Percentiles rank a stretch among this genome's conserved stretches.
Evolutionary conservation across 2,888 invertebrate species (phyloP).

Genomic region (Podabrus alpinus): DNA sequence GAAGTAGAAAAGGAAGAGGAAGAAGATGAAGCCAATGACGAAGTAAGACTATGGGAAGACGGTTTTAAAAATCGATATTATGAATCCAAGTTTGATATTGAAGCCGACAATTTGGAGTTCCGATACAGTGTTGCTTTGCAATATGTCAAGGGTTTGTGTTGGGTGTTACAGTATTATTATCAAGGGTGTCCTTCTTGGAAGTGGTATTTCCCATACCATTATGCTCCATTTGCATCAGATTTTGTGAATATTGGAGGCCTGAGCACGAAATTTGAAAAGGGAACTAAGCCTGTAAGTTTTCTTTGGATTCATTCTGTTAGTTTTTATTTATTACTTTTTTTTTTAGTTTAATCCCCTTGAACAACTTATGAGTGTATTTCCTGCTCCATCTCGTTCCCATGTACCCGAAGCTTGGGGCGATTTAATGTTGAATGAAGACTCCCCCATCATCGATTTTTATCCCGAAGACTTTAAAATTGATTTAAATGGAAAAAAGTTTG

Average conservation of each 20-base stretch:
- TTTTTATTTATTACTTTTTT: slow-evolving; percentile 17
- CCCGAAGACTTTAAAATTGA: slow-evolving; percentile 97
- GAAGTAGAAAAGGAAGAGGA: slow-evolving; percentile 59
- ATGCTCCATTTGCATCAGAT: slow-evolving; percentile 99
- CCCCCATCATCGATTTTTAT: slow-evolving; percentile 97
- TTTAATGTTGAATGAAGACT: slow-evolving; percentile 91
- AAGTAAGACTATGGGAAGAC: slow-evolving; percentile 92
- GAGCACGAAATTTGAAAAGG: slow-evolving; percentile 84
- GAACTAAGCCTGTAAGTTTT: slow-evolving; percentile 80
- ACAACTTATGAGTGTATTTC: slow-evolving; percentile 99
- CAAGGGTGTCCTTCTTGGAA: slow-evolving; percentile 99
- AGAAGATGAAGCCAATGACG: slow-evolving; percentile 81
- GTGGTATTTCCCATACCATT: slow-evolving; percentile 99
- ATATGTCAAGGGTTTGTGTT: slow-evolving; percentile 94
- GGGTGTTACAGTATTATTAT: slow-evolving; percentile 98
- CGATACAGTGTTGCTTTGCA: slow-evolving; percentile 90
- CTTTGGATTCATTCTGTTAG: not conserved
- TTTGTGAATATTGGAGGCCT: slow-evolving; percentile 89
- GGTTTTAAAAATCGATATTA: slow-evolving; percentile 99
- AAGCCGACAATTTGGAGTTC: slow-evolving; percentile 76
- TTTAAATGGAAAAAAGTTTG: slow-evolving; percentile 98
- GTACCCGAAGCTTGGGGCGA: slow-evolving; percentile 92
- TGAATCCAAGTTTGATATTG: slow-evolving; percentile 89
- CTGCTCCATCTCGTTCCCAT: slow-evolving; percentile 93
- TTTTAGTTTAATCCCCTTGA: slow-evolving; percentile 92